Evolutionary conservation across 2,113 vertebrate genomes (phyloP), one percentile per base, ranked within the genome.

Genomic region (Gallinago undulata): DNA sequence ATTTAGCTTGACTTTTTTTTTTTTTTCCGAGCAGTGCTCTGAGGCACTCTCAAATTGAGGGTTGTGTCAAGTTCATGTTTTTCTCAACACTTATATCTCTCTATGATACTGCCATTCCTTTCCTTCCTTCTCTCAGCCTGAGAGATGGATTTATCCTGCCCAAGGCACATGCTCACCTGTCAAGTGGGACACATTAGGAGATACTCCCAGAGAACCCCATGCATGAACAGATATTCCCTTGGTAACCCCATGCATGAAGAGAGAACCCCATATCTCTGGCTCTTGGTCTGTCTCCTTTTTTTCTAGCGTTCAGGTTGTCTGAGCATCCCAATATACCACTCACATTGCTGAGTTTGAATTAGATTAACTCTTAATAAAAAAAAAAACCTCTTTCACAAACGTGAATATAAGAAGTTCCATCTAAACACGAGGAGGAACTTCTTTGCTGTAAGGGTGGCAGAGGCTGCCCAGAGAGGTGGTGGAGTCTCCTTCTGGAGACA

Each of bases 121-220:
- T 86, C 75, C 31, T 63, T 43, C 33, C 57, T 33, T 77, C 35
- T 27, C 19, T n/a, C 33, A 43, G 63, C 81, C 27, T 17, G 30
- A 43, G 21, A 23, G 35, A 45, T 23, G 31, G 76, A 31, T 57
- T 53, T 73, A 43, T 66, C 45, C 51, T 45, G 30, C 35, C 30
- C 1, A 2, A 82, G 30, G 28, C 1, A 0, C 21, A 7, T 5
- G 11, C 50, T 72, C 45, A 56, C 11, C 43, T 64, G 6, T 25
- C 53, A 77, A 66, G 24, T 37, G 84, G 76, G 27, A 50, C 0
- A 1, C 7, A 11, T 21, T 62, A 47, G 43, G 27, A 80, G 39
- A 57, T 19, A 35, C 7, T 31, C 62, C 21, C 30, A 69, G 43
- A 68, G 14, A 79, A 51, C 11, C 25, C 39, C 21, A 48, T 10